These are phyloP conservation scores for Columba livia DNA, from an alignment of 2,113 vertebrate species.

Conservation along the genomic window DNA sequence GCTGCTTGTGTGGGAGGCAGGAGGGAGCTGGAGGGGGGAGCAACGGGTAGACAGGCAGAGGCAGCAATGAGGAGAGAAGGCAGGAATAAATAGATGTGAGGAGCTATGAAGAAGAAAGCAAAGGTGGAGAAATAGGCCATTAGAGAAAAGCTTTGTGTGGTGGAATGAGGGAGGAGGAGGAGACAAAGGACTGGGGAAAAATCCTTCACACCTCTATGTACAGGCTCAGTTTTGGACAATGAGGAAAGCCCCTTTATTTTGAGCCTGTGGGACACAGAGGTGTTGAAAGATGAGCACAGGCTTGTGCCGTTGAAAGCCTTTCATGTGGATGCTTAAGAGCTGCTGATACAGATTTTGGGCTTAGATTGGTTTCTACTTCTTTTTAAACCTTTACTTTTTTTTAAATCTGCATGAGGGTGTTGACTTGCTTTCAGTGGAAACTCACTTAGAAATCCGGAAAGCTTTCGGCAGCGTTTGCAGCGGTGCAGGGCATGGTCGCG, in stretches of 20 bases:
- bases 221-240: neutral
- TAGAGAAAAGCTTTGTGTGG: neutral
- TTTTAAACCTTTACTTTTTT: neutral
- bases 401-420: neutral
- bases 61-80: neutral
- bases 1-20: slow-evolving; percentile 10
- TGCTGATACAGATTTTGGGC: neutral
- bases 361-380: neutral
- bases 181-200: neutral
- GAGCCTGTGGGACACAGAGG: neutral
- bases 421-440: neutral
- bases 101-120: neutral
- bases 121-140: neutral
- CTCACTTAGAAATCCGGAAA: neutral
- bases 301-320: neutral
- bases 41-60: neutral
- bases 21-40: neutral
- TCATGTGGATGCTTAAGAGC: neutral
- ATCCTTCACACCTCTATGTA: no score
- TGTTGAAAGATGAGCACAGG: neutral
- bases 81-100: slow-evolving; percentile 4
- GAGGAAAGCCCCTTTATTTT: neutral
- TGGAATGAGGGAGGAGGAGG: neutral
- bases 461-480: neutral
- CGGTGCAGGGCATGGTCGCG: neutral